Percentiles rank a stretch among this genome's conserved stretches.
phyloP scores from a whole-genome alignment of 2,113 vertebrate genomes.

The Eulacestoma nigropectus region DNA sequence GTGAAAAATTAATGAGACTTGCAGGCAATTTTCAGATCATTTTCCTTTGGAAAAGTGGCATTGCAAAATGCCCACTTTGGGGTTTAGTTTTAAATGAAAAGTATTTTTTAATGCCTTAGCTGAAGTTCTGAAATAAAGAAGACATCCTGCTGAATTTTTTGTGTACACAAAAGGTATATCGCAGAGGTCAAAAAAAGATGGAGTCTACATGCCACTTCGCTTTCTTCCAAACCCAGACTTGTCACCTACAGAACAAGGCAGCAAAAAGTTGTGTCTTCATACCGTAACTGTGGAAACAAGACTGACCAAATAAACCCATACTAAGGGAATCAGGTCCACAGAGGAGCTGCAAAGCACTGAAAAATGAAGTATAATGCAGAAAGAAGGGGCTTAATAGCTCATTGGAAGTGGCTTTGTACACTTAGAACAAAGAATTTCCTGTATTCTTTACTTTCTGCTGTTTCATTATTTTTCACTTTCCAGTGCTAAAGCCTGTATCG shows the following conservation, averaged over 20 bases:
- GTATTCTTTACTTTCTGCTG: not conserved
- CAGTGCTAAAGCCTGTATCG: not conserved
- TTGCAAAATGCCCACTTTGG: not conserved
- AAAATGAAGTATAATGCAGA: not conserved
- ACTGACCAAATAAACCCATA: not conserved
- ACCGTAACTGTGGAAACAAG: not conserved
- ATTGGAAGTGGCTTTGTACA: not conserved
- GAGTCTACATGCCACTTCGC: not conserved
- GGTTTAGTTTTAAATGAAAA: not conserved
- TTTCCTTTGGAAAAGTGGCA: not conserved
- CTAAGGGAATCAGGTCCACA: not conserved
- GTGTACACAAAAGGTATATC: not conserved
- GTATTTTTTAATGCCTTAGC: not conserved
- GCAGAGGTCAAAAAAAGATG: not conserved
- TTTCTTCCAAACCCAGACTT: not conserved
- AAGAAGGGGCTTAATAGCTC: not conserved
- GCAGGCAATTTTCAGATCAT: not conserved
- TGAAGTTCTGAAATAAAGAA: not conserved
- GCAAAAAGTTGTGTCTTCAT: not conserved
- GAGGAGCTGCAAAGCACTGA: not conserved
- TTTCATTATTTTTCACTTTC: not conserved
- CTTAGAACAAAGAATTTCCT: not conserved
- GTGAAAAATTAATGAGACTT: not conserved
- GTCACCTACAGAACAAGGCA: not conserved
- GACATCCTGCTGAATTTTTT: not conserved